A percentile compares a stretch with the other conserved stretches of the same genome.
Evolutionary conservation across 2,113 vertebrate genomes (phyloP).

Genomic region (Gallinago undulata): DNA sequence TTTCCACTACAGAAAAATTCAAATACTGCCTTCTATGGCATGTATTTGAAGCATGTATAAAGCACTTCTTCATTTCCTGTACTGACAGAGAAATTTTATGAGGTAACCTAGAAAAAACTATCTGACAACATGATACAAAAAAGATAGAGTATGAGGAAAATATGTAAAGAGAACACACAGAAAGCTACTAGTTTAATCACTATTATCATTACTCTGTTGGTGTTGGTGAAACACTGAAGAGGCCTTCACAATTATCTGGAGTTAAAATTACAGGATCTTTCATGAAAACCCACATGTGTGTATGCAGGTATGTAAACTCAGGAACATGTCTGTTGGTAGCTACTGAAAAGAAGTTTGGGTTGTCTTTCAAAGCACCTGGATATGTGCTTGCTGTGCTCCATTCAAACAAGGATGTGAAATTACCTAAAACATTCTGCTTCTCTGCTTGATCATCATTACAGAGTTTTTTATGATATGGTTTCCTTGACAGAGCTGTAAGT

Average conservation of each 20-base stretch:
- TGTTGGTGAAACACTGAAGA: neutral
- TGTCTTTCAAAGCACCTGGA: neutral
- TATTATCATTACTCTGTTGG: neutral
- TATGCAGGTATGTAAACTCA: neutral
- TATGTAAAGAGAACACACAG: neutral
- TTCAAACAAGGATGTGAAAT: neutral
- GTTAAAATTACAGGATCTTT: neutral
- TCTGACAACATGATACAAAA: neutral
- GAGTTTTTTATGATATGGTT: rapidly evolving
- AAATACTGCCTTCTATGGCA: neutral
- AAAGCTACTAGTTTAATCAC: neutral
- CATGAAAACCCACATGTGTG: neutral
- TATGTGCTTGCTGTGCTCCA: neutral
- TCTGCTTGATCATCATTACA: neutral
- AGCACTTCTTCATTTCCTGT: neutral
- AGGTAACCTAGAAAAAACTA: neutral
- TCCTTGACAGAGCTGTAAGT: neutral
- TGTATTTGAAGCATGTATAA: neutral
- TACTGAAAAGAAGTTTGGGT: neutral
- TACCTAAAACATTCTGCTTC: neutral
- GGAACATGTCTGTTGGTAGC: neutral
- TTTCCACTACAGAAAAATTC: neutral
- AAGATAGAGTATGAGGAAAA: neutral
- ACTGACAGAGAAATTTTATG: neutral
- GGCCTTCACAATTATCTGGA: neutral